Conservation (phyloP, 2,888 invertebrate genomes). For the Tiliacea aurago region DNA sequence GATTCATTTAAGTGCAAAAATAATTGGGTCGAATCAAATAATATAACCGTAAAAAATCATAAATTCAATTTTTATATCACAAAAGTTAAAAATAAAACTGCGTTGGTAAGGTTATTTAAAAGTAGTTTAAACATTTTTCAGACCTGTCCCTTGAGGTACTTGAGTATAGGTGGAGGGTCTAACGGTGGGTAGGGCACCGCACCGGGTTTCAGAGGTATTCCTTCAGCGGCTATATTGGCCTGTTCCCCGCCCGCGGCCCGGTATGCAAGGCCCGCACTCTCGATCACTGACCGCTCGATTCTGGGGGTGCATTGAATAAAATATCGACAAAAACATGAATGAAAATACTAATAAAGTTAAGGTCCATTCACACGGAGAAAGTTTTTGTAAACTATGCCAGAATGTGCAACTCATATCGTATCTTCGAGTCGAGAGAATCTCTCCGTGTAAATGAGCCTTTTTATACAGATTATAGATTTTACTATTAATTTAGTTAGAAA, state of each 20-base stretch:
- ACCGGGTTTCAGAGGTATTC: constrained; percentile 69
- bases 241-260: constrained; percentile 84
- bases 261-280: constrained; percentile 85
- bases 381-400: not conserved
- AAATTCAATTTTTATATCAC: no score
- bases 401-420: not conserved
- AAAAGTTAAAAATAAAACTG: not conserved
- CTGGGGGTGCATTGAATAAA: constrained; percentile 65
- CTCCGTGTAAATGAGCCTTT: constrained; percentile 1
- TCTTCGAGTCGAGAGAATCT: no score
- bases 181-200: constrained; percentile 83
- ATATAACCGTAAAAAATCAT: not conserved
- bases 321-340: constrained; percentile 47
- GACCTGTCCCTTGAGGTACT: constrained; percentile 86
- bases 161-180: constrained; percentile 84
- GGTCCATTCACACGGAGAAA: not conserved
- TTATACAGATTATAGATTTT: not conserved
- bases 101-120: not conserved
- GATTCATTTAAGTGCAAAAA: not conserved
- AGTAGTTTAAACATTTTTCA: not conserved
- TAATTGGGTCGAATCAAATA: not conserved
- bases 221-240: constrained; percentile 65
- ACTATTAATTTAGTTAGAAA: no score
- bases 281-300: constrained; percentile 86
- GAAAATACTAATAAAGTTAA: not conserved